Conservation (phyloP, 2,888 invertebrate species). For the Antheraea assamensis region DNA sequence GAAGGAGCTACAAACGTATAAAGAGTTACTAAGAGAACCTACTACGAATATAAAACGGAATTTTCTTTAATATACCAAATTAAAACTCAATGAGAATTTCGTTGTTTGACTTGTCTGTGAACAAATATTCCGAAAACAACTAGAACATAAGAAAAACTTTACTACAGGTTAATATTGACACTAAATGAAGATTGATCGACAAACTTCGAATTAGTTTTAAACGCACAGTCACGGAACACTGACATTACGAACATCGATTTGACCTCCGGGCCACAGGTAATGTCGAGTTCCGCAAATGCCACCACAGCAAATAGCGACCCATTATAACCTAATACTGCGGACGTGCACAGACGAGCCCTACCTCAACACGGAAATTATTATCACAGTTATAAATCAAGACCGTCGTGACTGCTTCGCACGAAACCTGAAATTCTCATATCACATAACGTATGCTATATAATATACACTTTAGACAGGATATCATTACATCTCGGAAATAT, state of each 20-base stretch:
- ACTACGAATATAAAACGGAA: background rate
- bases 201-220: constrained; percentile 16
- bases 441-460: background rate
- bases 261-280: constrained; percentile 41
- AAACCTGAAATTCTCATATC: constrained; percentile 12
- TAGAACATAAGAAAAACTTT: constrained; percentile 2
- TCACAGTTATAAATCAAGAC: constrained; percentile 63
- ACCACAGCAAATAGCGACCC: constrained; percentile 50
- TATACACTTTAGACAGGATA: background rate
- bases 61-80: background rate
- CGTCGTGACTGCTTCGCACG: constrained; percentile 40
- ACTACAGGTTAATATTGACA: constrained; percentile 8
- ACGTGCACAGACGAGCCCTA: constrained; percentile 56
- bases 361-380: constrained; percentile 74
- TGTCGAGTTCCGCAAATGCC: constrained; percentile 48
- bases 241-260: constrained; percentile 38
- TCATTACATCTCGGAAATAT: background rate
- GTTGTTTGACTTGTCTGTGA: background rate
- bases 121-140: constrained; percentile 4
- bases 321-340: constrained; percentile 51
- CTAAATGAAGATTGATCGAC: constrained; percentile 12
- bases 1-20: background rate
- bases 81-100: background rate
- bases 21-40: background rate
- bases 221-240: constrained; percentile 39